Evolutionary conservation across 2,113 vertebrate genomes (phyloP).

Genomic region (Paratilapia polleni): DNA sequence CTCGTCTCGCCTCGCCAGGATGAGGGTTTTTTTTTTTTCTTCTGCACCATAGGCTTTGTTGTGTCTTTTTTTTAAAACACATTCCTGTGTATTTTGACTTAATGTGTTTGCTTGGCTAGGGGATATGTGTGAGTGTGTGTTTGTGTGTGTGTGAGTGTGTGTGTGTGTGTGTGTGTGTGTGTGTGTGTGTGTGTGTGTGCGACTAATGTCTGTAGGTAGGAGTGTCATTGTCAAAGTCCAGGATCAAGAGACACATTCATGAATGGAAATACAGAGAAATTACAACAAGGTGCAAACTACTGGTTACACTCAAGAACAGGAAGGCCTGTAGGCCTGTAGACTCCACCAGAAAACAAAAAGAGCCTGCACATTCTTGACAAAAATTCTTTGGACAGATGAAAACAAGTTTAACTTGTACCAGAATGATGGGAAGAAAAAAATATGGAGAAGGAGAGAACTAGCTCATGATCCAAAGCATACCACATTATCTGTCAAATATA

Average conservation of each 20-base stretch:
- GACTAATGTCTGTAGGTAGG: too few relatives aligned
- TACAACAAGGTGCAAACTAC: neutral
- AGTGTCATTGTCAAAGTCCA: neutral
- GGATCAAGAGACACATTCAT: neutral
- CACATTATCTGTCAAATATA: neutral
- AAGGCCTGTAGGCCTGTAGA: neutral
- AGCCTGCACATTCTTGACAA: too few relatives aligned
- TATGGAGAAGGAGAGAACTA: neutral
- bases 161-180: conserved; percentile 5
- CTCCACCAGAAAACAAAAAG: too few relatives aligned
- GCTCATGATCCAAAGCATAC: neutral
- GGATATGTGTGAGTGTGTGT: too few relatives aligned
- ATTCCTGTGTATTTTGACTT: conserved; percentile 53
- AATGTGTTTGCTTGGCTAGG: conserved; percentile 40
- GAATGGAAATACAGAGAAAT: neutral
- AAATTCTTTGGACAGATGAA: too few relatives aligned
- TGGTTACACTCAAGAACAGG: neutral
- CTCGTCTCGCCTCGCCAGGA: conserved; percentile 58
- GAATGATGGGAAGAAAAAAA: too few relatives aligned
- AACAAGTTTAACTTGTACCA: too few relatives aligned
- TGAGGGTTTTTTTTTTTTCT: conserved; percentile 17
- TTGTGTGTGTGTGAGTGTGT: too few relatives aligned
- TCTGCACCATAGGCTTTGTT: conserved; percentile 58
- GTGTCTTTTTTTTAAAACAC: conserved; percentile 37
- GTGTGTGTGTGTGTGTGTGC: conserved; percentile 1